A percentile compares a stretch with the other conserved stretches of the same genome.
phyloP scores from a whole-genome alignment of 2,888 invertebrate species.

The Amphiduros pacificus region DNA sequence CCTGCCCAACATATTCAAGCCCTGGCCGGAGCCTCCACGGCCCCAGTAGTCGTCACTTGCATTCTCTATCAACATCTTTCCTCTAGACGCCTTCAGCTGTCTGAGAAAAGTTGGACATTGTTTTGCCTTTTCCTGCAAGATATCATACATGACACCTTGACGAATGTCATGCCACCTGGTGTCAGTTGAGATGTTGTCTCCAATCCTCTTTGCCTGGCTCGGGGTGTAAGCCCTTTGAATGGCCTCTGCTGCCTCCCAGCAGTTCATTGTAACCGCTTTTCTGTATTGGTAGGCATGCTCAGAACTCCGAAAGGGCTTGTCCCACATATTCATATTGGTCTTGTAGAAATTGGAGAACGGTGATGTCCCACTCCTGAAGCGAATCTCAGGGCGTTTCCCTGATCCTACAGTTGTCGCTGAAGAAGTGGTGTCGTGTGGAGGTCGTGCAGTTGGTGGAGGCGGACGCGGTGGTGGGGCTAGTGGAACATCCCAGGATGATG shows the following conservation, averaged over 20 bases:
- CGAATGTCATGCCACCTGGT: conserved; percentile 1
- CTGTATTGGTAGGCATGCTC: background rate
- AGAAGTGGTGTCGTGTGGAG: no score
- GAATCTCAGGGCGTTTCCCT: no score
- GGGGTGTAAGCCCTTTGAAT: background rate
- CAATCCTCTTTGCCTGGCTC: background rate
- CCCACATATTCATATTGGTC: background rate
- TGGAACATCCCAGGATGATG: no score
- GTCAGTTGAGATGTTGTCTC: background rate
- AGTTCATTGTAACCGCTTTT: background rate
- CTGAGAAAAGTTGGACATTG: background rate
- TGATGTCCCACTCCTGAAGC: background rate
- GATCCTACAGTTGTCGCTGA: no score
- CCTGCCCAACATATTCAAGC: no score
- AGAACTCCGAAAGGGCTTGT: background rate
- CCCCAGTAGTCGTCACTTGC: background rate
- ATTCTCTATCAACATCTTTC: background rate
- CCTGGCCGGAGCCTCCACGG: background rate
- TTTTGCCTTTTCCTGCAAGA: background rate
- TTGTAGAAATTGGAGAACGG: background rate
- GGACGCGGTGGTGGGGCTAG: no score
- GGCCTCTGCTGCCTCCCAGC: background rate
- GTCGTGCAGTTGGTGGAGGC: no score
- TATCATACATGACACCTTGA: background rate
- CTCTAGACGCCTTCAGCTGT: background rate